These are phyloP conservation scores for Chrysolina haemoptera DNA, from an alignment of 2,888 invertebrate species.

Conservation along the genomic window DNA sequence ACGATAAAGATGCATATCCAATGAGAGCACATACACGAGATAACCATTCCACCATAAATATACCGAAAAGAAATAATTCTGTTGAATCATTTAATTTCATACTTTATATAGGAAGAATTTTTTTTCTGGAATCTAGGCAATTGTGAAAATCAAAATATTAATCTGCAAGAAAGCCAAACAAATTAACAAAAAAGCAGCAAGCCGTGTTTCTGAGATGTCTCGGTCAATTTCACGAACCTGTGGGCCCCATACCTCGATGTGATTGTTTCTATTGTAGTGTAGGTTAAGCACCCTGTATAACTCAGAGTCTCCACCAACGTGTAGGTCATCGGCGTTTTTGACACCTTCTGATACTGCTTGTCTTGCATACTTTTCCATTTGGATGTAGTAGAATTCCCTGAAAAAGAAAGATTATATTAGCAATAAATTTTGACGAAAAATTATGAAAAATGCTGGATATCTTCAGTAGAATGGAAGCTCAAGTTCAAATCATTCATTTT, in stretches of 20 bases:
- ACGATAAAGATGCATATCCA: neutral
- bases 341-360: constrained; percentile 98
- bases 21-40: too few relatives aligned
- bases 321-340: constrained; percentile 92
- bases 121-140: neutral
- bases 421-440: too few relatives aligned
- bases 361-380: constrained; percentile 99
- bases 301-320: constrained; percentile 96
- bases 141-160: neutral
- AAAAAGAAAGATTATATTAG: constrained; percentile 63
- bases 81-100: neutral
- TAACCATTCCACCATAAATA: too few relatives aligned
- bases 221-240: constrained; percentile 74
- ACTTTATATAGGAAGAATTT: neutral
- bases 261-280: constrained; percentile 98
- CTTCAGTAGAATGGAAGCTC: too few relatives aligned
- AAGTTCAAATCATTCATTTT: too few relatives aligned
- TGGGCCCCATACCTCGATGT: constrained; percentile 89
- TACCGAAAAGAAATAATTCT: too few relatives aligned
- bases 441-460: too few relatives aligned
- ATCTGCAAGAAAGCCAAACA: constrained; percentile 21
- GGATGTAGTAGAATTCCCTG: constrained; percentile 99
- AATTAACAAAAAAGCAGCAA: constrained; percentile 41
- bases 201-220: constrained; percentile 58
- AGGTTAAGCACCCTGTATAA: constrained; percentile 97